Conservation (phyloP, 1,140 invertebrate genomes). For the Oryzaephilus surinamensis region DNA sequence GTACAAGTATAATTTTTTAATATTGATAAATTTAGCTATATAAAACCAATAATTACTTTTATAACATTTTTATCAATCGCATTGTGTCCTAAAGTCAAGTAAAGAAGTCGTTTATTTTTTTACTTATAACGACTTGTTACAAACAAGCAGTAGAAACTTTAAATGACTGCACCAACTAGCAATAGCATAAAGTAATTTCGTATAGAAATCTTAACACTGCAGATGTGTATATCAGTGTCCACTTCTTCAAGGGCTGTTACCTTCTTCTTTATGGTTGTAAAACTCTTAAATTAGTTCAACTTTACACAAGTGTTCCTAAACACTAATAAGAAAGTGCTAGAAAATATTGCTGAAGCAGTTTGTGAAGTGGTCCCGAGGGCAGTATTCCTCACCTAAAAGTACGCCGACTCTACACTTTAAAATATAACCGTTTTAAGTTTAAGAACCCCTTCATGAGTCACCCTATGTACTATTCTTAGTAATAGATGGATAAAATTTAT, state of each 20-base stretch:
- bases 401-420: constrained; percentile 21
- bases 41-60: no score
- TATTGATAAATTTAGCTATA: no score
- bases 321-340: constrained; percentile 34
- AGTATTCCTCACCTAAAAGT: constrained; percentile 19
- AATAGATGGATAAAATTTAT: no score
- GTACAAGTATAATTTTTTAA: no score
- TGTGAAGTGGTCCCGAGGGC: constrained; percentile 17
- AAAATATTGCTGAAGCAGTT: constrained; percentile 24
- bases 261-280: constrained; percentile 30
- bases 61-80: no score
- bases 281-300: constrained; percentile 35
- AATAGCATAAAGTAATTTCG: no score
- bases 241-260: constrained; percentile 32
- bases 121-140: no score
- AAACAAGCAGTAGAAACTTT: no score
- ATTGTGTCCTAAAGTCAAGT: no score
- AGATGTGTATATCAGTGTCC: constrained; percentile 28
- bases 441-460: constrained; percentile 4
- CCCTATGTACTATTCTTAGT: no score
- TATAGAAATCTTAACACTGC: constrained; percentile 11
- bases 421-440: constrained; percentile 33
- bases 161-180: constrained; percentile 9
- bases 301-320: constrained; percentile 33
- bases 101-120: no score